Evolutionary conservation across 2,113 vertebrate genomes (phyloP).

Genomic region (Thryonomys swinderianus): DNA sequence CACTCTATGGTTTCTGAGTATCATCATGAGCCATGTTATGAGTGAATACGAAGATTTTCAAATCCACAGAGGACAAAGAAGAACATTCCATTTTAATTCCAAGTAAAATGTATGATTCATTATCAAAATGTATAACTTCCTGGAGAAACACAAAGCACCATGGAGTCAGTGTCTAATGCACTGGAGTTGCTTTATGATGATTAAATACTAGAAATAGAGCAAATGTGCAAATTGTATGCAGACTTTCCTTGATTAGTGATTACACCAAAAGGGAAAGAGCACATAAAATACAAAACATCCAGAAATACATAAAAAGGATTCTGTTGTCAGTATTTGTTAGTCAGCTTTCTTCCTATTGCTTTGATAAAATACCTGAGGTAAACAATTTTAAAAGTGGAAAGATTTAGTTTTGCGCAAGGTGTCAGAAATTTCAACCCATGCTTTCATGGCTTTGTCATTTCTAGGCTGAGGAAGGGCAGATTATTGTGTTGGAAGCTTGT

Average conservation of each 20-base stretch:
- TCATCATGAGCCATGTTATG: background rate
- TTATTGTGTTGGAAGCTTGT: background rate
- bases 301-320: too few relatives aligned
- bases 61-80: background rate
- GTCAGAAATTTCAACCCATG: background rate
- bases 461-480: background rate
- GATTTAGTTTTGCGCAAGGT: background rate
- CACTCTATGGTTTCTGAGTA: background rate
- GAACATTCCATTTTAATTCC: background rate
- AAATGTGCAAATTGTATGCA: background rate
- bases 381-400: background rate
- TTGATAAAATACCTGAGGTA: background rate
- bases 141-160: background rate
- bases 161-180: background rate
- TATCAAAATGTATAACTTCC: background rate
- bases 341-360: background rate
- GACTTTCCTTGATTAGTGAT: background rate
- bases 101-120: too few relatives aligned
- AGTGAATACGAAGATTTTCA: background rate
- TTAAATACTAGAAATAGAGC: background rate
- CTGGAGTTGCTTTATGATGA: background rate
- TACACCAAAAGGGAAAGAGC: background rate
- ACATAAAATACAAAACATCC: background rate
- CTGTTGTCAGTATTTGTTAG: background rate
- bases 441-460: background rate